Percentiles rank a stretch among this genome's conserved stretches.
These are phyloP conservation scores for Sitta carolinensis DNA, from an alignment of 2,797 vertebrate genomes.

Conservation along the genomic window DNA sequence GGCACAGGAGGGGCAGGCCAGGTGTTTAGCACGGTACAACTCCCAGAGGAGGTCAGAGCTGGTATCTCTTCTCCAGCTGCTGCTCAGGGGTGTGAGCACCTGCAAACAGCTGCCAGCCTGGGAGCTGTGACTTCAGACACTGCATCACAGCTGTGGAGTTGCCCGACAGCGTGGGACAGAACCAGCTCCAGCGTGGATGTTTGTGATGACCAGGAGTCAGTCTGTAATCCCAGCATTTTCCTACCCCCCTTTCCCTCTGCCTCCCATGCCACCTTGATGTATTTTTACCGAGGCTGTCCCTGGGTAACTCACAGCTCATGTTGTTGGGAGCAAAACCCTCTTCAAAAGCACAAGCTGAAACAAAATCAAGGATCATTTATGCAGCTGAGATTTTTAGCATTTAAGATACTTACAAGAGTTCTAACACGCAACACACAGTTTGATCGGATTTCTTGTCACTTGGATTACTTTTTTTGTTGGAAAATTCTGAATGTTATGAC, in stretches of 20 bases:
- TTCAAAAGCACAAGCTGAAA: slow-evolving; percentile 12
- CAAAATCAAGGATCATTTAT: rapidly evolving
- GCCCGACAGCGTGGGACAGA: rapidly evolving
- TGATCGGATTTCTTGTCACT: neutral
- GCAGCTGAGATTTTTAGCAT: neutral
- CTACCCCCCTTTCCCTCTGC: neutral
- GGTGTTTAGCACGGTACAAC: rapidly evolving
- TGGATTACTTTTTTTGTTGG: neutral
- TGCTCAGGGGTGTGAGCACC: neutral
- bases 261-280: neutral
- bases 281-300: neutral
- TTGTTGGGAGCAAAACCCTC: neutral
- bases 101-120: rapidly evolving
- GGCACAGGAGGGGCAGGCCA: rapidly evolving
- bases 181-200: neutral
- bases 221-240: neutral
- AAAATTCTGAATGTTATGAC: neutral
- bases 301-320: neutral
- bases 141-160: neutral
- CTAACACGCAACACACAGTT: neutral
- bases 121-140: rapidly evolving
- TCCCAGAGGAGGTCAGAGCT: neutral
- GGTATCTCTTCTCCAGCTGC: neutral
- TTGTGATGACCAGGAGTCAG: neutral
- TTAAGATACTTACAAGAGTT: neutral